These are phyloP conservation scores for Pterophyllum scalare DNA, from an alignment of 2,113 vertebrate species.

Conservation along the genomic window DNA sequence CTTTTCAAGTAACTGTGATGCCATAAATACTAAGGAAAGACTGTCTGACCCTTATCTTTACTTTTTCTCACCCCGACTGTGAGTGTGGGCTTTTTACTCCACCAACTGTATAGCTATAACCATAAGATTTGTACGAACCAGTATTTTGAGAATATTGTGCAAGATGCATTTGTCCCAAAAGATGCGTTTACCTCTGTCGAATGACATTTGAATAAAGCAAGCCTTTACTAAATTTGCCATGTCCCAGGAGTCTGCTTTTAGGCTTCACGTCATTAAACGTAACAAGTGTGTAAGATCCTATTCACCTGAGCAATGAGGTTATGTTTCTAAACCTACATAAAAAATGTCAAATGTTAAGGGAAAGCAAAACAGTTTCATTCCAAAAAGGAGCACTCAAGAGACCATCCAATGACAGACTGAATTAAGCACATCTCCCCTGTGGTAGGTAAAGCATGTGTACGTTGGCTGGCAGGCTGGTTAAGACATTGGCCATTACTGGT, in stretches of 20 bases:
- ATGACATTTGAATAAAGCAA: slow-evolving; percentile 2
- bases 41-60: background rate
- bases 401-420: slow-evolving; percentile 21
- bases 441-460: slow-evolving; percentile 3
- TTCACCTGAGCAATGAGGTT: slow-evolving; percentile 2
- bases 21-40: background rate
- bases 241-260: slow-evolving; percentile 16
- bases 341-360: slow-evolving; percentile 45
- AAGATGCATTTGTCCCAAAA: fast-evolving
- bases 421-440: slow-evolving; percentile 50
- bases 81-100: background rate
- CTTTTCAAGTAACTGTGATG: background rate
- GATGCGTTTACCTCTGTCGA: background rate
- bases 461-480: slow-evolving; percentile 43
- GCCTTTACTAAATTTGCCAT: slow-evolving; percentile 17
- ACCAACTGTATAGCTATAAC: background rate
- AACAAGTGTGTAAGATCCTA: background rate
- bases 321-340: slow-evolving; percentile 44
- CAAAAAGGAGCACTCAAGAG: slow-evolving; percentile 22
- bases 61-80: background rate
- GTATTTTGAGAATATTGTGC: background rate
- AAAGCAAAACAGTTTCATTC: slow-evolving; percentile 57
- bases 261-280: slow-evolving; percentile 31
- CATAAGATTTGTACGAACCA: background rate
- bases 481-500: slow-evolving; percentile 54